Base-by-base conservation (phyloP, 2,113 vertebrate species). In the Cepphus grylle region DNA sequence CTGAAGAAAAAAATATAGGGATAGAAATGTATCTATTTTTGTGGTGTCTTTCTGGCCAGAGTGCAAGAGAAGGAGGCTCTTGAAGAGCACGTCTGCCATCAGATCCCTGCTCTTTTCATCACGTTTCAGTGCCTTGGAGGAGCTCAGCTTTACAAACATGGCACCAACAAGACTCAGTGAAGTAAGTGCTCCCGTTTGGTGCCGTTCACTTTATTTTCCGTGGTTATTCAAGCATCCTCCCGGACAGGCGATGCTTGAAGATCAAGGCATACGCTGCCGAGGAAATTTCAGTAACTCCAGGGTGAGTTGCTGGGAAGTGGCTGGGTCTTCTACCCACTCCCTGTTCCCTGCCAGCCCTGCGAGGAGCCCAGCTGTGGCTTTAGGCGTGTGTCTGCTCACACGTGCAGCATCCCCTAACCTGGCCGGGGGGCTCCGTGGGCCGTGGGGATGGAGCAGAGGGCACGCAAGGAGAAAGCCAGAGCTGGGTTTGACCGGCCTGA, bases 381-480 rank as follows among this genome's bases (percentile, higher is more conserved):
- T 20, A 20, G 52, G 14, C 2, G 0, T 21, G n/a, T 30, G 38
- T 53, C 52, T 79, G 52, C 26, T 67, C 23, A 18, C 32, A 6
- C 0, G 11, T 25, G 55, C 55, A 56, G 63, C 19, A 9, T 30
- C 6, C 15, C 42, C 42, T 36, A 5, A 56, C 34, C 40, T 1
- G 2, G 22, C 27, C 13, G 4, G 13, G 20, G 45, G 47, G 3
- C 20, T 13, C 38, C 3, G 0, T 4, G 53, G 18, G 16, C 36
- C 2, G 0, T 14, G 66, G 40, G 38, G 36, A 62, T 16, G 53
- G 66, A 73, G 58, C 30, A 15, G 17, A 38, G 45, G 7, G 12
- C 4, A 1, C 8, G 27, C 25, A 19, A 26, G 55, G 50, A 38
- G 66, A n/a, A 59, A 50, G 12, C 32, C 7, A 11, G 58, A 77